Percentiles rank a stretch among this genome's conserved stretches.
phyloP scores from a whole-genome alignment of 2,113 vertebrate species.

The Sciurus niger region DNA sequence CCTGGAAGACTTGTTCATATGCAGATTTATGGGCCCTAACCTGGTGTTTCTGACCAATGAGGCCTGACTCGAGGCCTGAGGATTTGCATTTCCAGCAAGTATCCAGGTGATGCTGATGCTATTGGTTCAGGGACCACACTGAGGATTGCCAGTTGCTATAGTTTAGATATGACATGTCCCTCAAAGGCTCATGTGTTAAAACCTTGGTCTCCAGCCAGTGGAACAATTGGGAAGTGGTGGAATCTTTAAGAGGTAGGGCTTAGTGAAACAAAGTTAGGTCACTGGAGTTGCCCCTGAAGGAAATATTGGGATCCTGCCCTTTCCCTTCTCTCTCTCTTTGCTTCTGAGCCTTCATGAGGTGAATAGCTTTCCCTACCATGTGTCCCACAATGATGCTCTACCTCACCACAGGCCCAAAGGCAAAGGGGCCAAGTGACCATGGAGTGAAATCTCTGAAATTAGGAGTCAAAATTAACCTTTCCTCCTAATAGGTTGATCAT shows the following conservation, averaged over 20 bases:
- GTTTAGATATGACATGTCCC: neutral
- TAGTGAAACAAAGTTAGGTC: neutral
- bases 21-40: neutral
- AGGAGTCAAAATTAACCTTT: neutral
- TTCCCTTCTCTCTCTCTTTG: neutral
- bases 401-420: neutral
- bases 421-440: neutral
- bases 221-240: too few relatives aligned
- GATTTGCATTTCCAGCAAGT: slow-evolving; percentile 4
- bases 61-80: neutral
- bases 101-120: neutral
- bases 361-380: neutral
- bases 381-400: neutral
- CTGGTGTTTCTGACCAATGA: neutral
- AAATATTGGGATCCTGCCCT: neutral
- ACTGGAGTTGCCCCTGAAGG: neutral
- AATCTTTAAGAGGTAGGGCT: neutral
- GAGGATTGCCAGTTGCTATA: neutral
- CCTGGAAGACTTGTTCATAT: neutral
- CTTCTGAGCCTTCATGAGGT: too few relatives aligned
- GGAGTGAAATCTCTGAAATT: neutral
- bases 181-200: neutral
- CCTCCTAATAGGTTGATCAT: neutral
- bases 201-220: neutral
- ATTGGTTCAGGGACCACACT: neutral